Evolutionary conservation across 2,797 vertebrate species (phyloP), one percentile per base, ranked within the genome.

Genomic region (Premnoplex brunnescens): DNA sequence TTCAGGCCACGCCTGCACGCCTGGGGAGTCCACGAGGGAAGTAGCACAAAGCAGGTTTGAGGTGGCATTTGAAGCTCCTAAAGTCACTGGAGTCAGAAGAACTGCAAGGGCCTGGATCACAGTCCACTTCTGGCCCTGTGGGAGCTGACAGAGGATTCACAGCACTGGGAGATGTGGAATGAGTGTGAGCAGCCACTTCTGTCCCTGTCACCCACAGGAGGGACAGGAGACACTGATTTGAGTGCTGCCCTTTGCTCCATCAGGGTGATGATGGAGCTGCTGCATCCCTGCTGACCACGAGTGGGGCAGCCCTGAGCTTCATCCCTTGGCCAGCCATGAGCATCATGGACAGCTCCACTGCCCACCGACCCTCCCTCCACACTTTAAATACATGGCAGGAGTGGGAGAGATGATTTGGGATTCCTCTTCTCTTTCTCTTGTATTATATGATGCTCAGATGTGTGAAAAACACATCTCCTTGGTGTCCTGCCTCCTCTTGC

Each of bases 21-120:
- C 44, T 30, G 76, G 14, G 5, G 20, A 54, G 8, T 9, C 48
- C 37, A 9, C 1, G 1, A 0, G 7, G 43, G 24, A 13, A 32
- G 54, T 2, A 10, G 52, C 46, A 56, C 49, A 27, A 62, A 14
- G 13, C 5, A 1, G 44, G 41, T 82, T 27, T 14, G 26, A 5
- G 1, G 9, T 7, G 51, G 28, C 18, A 8, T 44, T 84, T 37
- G 14, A 32, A 67, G 48, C 78, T 73, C 43, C 12, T 18, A 0
- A 19, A 4, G 59, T 11, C 49, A 6, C 62, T 27, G 52, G 67
- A 48, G 34, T 4, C 23, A n/a, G 24, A 64, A 52, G 19, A 44
- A 26, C 28, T 30, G 39, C 10, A 17, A 43, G 41, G 59, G 51
- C 56, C 76, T 18, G 26, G n/a, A 8, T 46, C 1, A 1, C 3